phyloP scores from a whole-genome alignment of 2,888 invertebrate species.

The Anthoptus insignis region DNA sequence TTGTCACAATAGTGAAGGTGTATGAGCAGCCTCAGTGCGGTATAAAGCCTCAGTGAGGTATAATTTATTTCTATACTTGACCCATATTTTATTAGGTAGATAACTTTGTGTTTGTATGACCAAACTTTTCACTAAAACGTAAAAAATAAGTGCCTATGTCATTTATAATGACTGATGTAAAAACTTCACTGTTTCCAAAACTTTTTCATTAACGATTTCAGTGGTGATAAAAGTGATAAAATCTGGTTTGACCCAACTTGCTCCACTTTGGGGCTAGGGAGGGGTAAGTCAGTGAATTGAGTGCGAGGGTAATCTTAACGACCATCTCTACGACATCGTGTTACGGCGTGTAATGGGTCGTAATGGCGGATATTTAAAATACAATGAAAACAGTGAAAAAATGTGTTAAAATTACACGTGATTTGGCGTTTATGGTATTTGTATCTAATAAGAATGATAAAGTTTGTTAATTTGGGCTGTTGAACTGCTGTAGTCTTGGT shows the following conservation, averaged over 20 bases:
- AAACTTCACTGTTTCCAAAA: slow-evolving; percentile 7
- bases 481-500: too few species aligned
- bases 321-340: slow-evolving; percentile 48
- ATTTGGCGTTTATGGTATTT: too few species aligned
- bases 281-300: slow-evolving; percentile 19
- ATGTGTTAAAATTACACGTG: too few species aligned
- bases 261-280: slow-evolving; percentile 15
- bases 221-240: slow-evolving; percentile 12
- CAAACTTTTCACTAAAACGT: too few species aligned
- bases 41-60: too few species aligned
- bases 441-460: too few species aligned
- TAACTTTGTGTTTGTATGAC: too few species aligned
- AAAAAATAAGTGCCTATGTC: neutral
- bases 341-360: slow-evolving; percentile 43
- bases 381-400: neutral
- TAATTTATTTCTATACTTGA: too few species aligned
- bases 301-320: slow-evolving; percentile 47
- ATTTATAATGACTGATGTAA: neutral
- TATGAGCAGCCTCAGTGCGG: too few species aligned
- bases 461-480: too few species aligned
- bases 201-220: slow-evolving; percentile 24
- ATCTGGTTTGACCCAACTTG: slow-evolving; percentile 18
- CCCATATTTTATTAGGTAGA: too few species aligned
- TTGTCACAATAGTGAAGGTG: too few species aligned
- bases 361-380: slow-evolving; percentile 16